A percentile compares a stretch with the other conserved stretches of the same genome.
Evolutionary conservation across 37 sponge, comb jelly and placozoan genomes (phyloP).

Genomic region (Cliona cf. orientalis): DNA sequence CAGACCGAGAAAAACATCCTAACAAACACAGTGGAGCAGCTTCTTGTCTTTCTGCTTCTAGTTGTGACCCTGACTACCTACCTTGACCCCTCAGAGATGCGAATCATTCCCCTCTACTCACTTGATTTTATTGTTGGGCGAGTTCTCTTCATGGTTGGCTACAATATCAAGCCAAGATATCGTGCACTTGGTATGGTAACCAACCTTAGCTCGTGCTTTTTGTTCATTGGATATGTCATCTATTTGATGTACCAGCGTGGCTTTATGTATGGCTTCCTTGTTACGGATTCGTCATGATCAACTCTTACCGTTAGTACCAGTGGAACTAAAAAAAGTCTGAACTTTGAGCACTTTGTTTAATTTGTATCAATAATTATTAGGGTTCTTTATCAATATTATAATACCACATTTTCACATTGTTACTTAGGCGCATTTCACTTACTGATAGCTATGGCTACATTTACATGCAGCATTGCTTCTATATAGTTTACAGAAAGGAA

Average conservation of each 20-base stretch:
- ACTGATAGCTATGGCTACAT: no score
- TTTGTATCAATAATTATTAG: no score
- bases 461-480: no score
- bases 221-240: conserved; percentile 3
- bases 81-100: conserved; percentile 41
- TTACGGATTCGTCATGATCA: no score
- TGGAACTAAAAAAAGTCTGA: no score
- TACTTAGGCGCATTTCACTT: no score
- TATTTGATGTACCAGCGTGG: conserved; percentile 29
- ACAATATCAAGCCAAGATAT: conserved; percentile 26
- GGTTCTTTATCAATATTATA: no score
- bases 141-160: conserved; percentile 49
- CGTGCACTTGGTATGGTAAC: conserved; percentile 43
- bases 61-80: conserved; percentile 22
- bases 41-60: not conserved
- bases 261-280: no score
- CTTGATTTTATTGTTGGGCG: conserved; percentile 36
- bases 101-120: conserved; percentile 40
- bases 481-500: no score
- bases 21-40: conserved; percentile 63
- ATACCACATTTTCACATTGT: no score
- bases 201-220: conserved; percentile 9
- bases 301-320: no score
- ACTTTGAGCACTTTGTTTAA: no score
- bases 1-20: conserved; percentile 48